Base-by-base conservation (phyloP, 1,140 invertebrate genomes). In the Xylocopa sonorina region DNA sequence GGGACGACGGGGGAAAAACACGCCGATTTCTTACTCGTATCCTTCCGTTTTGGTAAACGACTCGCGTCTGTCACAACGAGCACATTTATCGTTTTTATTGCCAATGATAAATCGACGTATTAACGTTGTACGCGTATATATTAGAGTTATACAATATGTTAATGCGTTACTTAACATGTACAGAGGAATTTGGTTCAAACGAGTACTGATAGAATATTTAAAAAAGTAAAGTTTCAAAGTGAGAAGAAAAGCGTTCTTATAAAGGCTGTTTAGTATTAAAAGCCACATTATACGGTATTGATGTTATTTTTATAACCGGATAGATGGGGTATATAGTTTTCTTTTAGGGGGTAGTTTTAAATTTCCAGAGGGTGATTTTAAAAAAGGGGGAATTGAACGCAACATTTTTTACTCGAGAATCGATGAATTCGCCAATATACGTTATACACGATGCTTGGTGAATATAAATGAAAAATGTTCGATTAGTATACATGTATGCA, bases 21-120 rank as follows among this genome's bases (percentile, higher is more conserved):
- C n/a, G 53, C 4, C 55, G 29, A 27, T 32, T 46, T 32, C 69
- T 72, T 72, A 72, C 48, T 48, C 41, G 7, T n/a, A 21, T 12
- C 24, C 14, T 46, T 34, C 9, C 41, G 27, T 43, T 66, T 2
- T 14, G 5, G 6, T 12, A 10, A 43, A 43, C 34, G n/a, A 12
- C n/a, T 24, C 16, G 5, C 5, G 24, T 63, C 24, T 9, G 18
- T 4, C 50, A 7, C 21, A 43, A 27, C 62, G 3, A 43, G 10
- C 12, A 27, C 10, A 16, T 43, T 64, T 27, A 2, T 27, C 51
- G 24, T 53, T 50, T 53, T 27, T 43, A n/a, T 6, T 1, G 21
- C 3, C 12, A 62, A 62, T 38, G 21, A 38, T n/a, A 38, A 62
- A 62, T 18, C 24, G 60, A 38, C 60, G n/a, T 5, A 12, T 60